Percentiles rank a stretch among this genome's conserved stretches.
phyloP scores from a whole-genome alignment of 2,888 invertebrate genomes.

The Syrista parreyssii region DNA sequence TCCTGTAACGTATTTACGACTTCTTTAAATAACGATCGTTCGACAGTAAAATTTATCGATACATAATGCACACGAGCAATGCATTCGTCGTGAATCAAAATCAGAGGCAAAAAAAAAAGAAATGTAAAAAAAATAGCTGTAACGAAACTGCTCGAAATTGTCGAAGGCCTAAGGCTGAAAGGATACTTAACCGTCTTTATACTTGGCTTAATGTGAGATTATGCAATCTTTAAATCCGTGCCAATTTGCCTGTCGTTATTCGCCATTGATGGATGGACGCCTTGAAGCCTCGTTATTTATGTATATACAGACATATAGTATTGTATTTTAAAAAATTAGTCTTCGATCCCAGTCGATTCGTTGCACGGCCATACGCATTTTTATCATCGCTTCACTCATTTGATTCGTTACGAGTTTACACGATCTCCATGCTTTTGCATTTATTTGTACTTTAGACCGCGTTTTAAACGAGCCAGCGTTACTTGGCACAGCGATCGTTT shows the following conservation, averaged over 20 bases:
- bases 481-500: slow-evolving; percentile 6
- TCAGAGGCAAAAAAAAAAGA: slow-evolving; percentile 12
- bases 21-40: slow-evolving; percentile 41
- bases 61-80: slow-evolving; percentile 49
- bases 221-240: slow-evolving; percentile 31
- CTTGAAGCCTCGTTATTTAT: slow-evolving; percentile 10
- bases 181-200: neutral
- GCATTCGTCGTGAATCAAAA: slow-evolving; percentile 49
- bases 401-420: neutral
- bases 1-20: slow-evolving; percentile 37
- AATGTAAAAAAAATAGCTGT: neutral
- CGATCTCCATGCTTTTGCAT: neutral
- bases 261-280: slow-evolving; percentile 18
- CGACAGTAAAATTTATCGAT: slow-evolving; percentile 47
- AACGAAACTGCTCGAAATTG: neutral
- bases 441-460: neutral
- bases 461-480: neutral
- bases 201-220: slow-evolving; percentile 10
- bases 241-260: slow-evolving; percentile 36
- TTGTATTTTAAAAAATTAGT: neutral
- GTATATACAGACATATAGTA: neutral
- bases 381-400: neutral
- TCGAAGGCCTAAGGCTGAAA: neutral
- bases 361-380: neutral
- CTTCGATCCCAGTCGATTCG: neutral